Percentiles rank a stretch among this genome's conserved stretches.
These are phyloP conservation scores for Tachina lurida DNA, from an alignment of 2,888 invertebrate genomes.

Conservation along the genomic window DNA sequence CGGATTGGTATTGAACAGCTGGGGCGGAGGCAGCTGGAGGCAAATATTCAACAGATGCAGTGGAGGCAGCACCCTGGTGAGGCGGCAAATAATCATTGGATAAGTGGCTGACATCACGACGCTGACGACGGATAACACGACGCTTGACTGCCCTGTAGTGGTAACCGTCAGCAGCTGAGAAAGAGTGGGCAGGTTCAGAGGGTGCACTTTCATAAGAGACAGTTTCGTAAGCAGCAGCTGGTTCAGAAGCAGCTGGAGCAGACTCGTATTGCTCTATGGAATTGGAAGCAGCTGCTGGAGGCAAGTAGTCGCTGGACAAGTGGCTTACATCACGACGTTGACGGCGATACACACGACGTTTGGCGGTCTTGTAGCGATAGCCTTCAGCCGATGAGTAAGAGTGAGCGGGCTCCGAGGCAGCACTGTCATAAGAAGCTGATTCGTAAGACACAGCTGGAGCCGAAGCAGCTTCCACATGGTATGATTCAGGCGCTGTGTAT, in stretches of 20 bases:
- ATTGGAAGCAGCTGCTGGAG: constrained; percentile 6
- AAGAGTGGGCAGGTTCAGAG: constrained; percentile 76
- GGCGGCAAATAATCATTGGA: constrained; percentile 8
- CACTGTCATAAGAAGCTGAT: constrained; percentile 52
- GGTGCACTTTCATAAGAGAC: constrained; percentile 68
- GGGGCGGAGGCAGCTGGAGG: constrained; percentile 8
- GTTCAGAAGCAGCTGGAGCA: constrained; percentile 53
- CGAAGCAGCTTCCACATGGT: constrained; percentile 62
- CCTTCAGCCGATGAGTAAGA: constrained; percentile 60
- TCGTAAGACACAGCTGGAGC: constrained; percentile 71
- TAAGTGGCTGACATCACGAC: constrained; percentile 35
- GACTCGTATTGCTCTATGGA: neutral
- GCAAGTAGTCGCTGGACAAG: constrained; percentile 1
- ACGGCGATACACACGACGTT: constrained; percentile 68
- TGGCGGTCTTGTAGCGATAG: constrained; percentile 68
- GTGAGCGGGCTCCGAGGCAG: constrained; percentile 61
- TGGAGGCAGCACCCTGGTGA: constrained; percentile 61
- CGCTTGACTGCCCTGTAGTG: constrained; percentile 79
- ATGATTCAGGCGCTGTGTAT: neutral
- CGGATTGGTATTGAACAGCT: constrained; percentile 46
- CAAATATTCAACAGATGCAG: neutral
- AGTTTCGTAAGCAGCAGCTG: constrained; percentile 67
- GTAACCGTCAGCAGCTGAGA: constrained; percentile 79
- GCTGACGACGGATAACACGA: constrained; percentile 57
- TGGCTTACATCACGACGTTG: constrained; percentile 76